Evolutionary conservation across 2,113 vertebrate species (phyloP), one percentile per base, ranked within the genome.

Genomic region (Oryzias celebensis): DNA sequence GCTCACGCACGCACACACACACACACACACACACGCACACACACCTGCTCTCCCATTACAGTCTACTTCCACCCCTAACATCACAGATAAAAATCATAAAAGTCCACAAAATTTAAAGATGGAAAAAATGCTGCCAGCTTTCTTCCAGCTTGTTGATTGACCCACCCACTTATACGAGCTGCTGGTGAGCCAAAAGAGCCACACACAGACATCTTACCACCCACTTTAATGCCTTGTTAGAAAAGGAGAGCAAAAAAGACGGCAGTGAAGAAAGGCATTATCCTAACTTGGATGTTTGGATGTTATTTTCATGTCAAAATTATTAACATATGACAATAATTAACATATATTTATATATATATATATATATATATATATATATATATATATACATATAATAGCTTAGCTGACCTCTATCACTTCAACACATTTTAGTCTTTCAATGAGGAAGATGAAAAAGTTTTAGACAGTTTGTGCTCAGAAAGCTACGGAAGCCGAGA

Each of bases 41-140:
- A 69, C 68, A 62, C 58, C 62, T 63, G 46, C 36, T 22, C 65
- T 28, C 36, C 4, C 23, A 52, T 64, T 51, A 18, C 56, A 76
- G 22, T 51, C 64, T 42, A 43, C 69, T 65, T 73, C 71, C 60
- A 58, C 71, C 68, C 47, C 72, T 55, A 56, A 62, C 51, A 73
- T 45, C 63, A 5, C 52, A 67, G 79, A 93, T 89, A 89, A 89
- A 91, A 91, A 85, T 77, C 82, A 89, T 88, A 84, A 26, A 72
- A 65, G 62, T 49, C 61, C 36, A 54, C 55, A 68, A 78, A 82
- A 85, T 87, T 86, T 89, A 92, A 90, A 83, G 58, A 82, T 58
- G 62, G 12, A 68, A 36, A 89, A 90, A 78, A 65, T 12, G 65
- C 80, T 75, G 81, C 77, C 86, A 85, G 71, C 65, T 81, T 81